Percentiles rank a stretch among this genome's conserved stretches.
phyloP scores from a whole-genome alignment of 2,797 vertebrate species.

The Cossypha polioptera region DNA sequence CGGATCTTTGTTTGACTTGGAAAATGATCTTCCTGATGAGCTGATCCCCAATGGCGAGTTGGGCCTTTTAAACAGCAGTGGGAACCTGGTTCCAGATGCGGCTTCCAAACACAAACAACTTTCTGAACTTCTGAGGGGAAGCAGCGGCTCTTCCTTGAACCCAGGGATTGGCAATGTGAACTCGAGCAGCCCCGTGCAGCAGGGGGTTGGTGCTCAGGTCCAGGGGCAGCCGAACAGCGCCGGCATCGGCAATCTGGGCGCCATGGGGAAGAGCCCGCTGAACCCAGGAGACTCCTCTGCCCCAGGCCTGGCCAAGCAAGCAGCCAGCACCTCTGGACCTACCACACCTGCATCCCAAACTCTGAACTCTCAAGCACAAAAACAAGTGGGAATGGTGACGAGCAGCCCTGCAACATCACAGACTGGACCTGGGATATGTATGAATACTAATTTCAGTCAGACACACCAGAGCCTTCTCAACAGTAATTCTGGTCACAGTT shows the following conservation, averaged over 20 bases:
- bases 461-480: conserved; percentile 86
- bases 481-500: conserved; percentile 87
- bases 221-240: conserved; percentile 83
- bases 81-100: conserved; percentile 87
- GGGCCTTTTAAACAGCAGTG: conserved; percentile 81
- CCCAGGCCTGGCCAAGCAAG: conserved; percentile 76
- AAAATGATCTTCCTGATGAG: conserved; percentile 97
- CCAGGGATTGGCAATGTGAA: conserved; percentile 82
- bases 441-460: conserved; percentile 89
- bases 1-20: conserved; percentile 91
- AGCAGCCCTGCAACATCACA: conserved; percentile 82
- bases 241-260: conserved; percentile 68
- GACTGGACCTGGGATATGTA: conserved; percentile 85
- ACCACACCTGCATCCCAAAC: conserved; percentile 81
- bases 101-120: conserved; percentile 98
- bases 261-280: conserved; percentile 90
- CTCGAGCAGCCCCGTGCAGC: conserved; percentile 84
- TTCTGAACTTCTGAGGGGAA: conserved; percentile 91
- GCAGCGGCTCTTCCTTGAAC: conserved; percentile 81
- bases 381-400: conserved; percentile 85
- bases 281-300: conserved; percentile 82
- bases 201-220: conserved; percentile 78
- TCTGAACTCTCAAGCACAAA: conserved; percentile 88
- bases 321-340: conserved; percentile 81
- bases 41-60: conserved; percentile 94